A percentile compares a stretch with the other conserved stretches of the same genome.
phyloP scores from a whole-genome alignment of 2,797 vertebrate species.

The Argyrosomus regius region DNA sequence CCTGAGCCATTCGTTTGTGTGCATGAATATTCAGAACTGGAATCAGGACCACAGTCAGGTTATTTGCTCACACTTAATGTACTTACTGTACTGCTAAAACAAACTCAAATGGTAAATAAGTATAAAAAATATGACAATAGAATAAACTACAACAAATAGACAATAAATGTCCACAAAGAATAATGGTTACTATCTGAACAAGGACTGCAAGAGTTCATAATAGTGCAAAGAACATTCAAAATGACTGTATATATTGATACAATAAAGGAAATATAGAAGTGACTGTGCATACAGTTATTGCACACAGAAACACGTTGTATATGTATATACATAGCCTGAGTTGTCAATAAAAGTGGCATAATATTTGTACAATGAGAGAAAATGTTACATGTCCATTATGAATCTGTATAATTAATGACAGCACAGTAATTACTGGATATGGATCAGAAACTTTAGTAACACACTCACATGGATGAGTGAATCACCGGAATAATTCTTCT shows the following conservation, averaged over 20 bases:
- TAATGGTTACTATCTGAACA: neutral
- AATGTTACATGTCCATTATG: too few species aligned
- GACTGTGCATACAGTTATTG: neutral
- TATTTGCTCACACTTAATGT: neutral
- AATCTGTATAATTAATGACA: neutral
- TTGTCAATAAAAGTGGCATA: neutral
- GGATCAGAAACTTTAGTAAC: neutral
- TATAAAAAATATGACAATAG: neutral
- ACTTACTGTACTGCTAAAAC: too few species aligned
- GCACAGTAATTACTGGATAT: neutral
- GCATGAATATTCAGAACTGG: slow-evolving; percentile 47
- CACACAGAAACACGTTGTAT: neutral
- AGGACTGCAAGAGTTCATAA: neutral
- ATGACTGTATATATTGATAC: neutral
- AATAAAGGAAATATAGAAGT: neutral
- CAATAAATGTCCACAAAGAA: neutral
- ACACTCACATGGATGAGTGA: slow-evolving; percentile 7
- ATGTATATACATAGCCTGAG: neutral
- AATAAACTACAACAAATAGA: neutral
- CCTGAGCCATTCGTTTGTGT: neutral
- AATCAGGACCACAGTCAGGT: neutral
- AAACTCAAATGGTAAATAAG: neutral
- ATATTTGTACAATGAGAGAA: neutral
- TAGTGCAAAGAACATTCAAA: neutral
- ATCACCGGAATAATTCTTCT: neutral